Conservation (phyloP, 2,797 vertebrate genomes). For the Xenopus petersii region DNA sequence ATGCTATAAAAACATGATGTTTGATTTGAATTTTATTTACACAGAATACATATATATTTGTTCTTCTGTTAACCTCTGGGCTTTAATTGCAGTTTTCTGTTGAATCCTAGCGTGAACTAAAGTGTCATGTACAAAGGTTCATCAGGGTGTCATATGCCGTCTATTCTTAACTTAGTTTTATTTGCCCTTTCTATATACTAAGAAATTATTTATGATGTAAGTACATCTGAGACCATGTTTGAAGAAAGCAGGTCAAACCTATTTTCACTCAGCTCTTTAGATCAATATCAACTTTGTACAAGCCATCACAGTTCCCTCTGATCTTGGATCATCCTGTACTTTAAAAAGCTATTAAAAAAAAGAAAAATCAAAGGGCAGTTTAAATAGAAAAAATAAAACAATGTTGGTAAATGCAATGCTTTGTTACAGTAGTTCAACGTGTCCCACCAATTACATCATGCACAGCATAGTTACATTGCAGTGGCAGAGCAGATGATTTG, state of each 20-base stretch:
- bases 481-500: slow-evolving; percentile 13
- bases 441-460: slow-evolving; percentile 47
- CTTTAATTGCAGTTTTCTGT: slow-evolving; percentile 12
- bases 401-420: slow-evolving; percentile 17
- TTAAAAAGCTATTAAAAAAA: slow-evolving; percentile 16
- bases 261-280: slow-evolving; percentile 33
- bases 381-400: slow-evolving; percentile 37
- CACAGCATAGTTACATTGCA: slow-evolving; percentile 23
- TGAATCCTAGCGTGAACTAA: not conserved
- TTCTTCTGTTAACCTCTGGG: too few relatives aligned
- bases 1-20: too few relatives aligned
- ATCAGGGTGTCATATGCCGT: not conserved
- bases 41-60: too few relatives aligned
- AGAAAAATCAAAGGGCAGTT: slow-evolving; percentile 32
- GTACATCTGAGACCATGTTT: slow-evolving; percentile 27
- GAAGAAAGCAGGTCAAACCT: slow-evolving; percentile 43
- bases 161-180: slow-evolving; percentile 35
- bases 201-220: slow-evolving; percentile 27
- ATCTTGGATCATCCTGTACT: slow-evolving; percentile 40
- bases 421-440: slow-evolving; percentile 27
- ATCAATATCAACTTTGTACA: slow-evolving; percentile 36
- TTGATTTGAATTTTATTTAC: too few relatives aligned
- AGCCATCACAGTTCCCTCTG: slow-evolving; percentile 21
- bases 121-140: slow-evolving; percentile 8
- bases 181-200: slow-evolving; percentile 3